Conservation (phyloP, 2,888 invertebrate genomes). For the Laothoe populi region DNA sequence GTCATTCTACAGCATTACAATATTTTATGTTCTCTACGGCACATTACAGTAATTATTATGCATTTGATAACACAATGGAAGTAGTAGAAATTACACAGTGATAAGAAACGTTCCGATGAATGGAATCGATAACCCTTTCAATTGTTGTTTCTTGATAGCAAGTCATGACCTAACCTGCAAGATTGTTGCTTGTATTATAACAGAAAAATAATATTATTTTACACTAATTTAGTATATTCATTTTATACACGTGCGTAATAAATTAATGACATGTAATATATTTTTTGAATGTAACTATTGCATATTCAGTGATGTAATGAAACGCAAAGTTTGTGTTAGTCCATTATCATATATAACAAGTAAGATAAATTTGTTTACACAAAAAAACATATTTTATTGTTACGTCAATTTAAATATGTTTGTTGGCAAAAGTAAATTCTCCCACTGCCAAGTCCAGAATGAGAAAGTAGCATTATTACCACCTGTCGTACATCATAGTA, state of each 20-base stretch:
- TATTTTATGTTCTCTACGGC: constrained; percentile 23
- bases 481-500: constrained; percentile 6
- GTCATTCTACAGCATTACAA: background rate
- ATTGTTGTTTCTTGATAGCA: background rate
- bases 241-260: too few relatives aligned
- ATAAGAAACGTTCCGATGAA: constrained; percentile 15
- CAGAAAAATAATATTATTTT: background rate
- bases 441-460: constrained; percentile 2
- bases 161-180: constrained; percentile 11
- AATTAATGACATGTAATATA: too few relatives aligned
- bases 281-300: too few relatives aligned
- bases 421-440: constrained; percentile 7
- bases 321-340: too few relatives aligned
- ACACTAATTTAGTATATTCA: too few relatives aligned
- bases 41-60: constrained; percentile 25
- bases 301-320: too few relatives aligned
- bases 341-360: too few relatives aligned
- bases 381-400: background rate
- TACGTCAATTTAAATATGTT: constrained; percentile 11
- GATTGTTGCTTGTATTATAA: background rate
- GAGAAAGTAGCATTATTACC: background rate
- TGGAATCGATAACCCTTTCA: constrained; percentile 5
- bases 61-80: constrained; percentile 6
- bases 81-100: constrained; percentile 15
- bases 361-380: too few relatives aligned